Evolutionary conservation across 2,888 invertebrate genomes (phyloP).

Genomic region (Drosophila longiperda): DNA sequence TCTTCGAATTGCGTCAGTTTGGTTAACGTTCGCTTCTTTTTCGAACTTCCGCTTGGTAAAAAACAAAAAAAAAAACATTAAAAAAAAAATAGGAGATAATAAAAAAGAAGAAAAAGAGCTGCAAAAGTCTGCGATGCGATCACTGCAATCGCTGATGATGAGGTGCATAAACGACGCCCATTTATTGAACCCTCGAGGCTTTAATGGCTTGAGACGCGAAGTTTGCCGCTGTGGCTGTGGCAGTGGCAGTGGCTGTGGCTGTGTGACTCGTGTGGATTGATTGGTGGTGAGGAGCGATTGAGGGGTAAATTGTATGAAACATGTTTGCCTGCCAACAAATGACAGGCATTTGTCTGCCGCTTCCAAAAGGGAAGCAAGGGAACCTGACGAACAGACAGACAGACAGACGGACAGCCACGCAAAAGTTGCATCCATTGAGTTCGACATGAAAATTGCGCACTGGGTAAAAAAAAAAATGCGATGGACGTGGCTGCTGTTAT

Average conservation of each 20-base stretch:
- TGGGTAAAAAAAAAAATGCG: constrained; percentile 29
- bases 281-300: constrained; percentile 5
- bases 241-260: neutral
- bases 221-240: constrained; percentile 16
- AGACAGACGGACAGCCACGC: constrained; percentile 34
- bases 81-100: neutral
- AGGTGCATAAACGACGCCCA: constrained; percentile 82
- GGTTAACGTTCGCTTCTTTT: constrained; percentile 28
- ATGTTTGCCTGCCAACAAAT: constrained; percentile 78
- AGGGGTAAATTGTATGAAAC: constrained; percentile 30
- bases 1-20: constrained; percentile 4
- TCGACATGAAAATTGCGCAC: constrained; percentile 77
- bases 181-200: constrained; percentile 78
- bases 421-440: constrained; percentile 70
- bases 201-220: constrained; percentile 57
- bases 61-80: neutral
- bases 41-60: constrained; percentile 68
- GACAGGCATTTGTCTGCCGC: constrained; percentile 77
- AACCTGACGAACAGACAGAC: neutral
- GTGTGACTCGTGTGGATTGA: constrained; percentile 26
- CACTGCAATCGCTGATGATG: constrained; percentile 76
- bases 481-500: constrained; percentile 32
- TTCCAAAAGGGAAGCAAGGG: constrained; percentile 25
- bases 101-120: constrained; percentile 34
- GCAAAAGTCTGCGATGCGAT: constrained; percentile 62